Evolutionary conservation across 1,140 invertebrate species (phyloP), one percentile per base, ranked within the genome.

Genomic region (Ruditapes philippinarum): DNA sequence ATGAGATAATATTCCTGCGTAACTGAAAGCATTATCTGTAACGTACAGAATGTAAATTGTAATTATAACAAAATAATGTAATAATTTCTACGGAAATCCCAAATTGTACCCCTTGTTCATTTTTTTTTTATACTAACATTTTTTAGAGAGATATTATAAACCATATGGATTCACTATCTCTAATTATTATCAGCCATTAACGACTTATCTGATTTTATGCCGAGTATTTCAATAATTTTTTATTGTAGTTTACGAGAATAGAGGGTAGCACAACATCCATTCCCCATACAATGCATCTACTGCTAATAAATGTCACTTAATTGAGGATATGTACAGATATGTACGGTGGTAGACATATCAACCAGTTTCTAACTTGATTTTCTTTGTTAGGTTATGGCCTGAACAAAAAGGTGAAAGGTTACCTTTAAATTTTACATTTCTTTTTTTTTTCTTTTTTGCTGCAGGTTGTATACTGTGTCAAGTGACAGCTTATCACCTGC

Each of bases 181-280:
- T 85, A 85, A 85, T 73, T 85, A 85, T 85, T 12, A 73, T 85
- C 82, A 85, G 25, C 65, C 82, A 85, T 85, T 85, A 54, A 31
- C 28, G 25, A 40, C 57, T 70, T 85, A 85, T 85, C 82, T 73
- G 82, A 85, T 85, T 85, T 73, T 36, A 85, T 73, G 40, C 49
- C 14, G 42, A 73, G 70, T 31, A 54, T 85, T 70, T 49, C 40
- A 22, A 31, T n/a, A 19, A 70, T 25, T n/a, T 49, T 84, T 84
- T 84, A 84, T 84, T 84, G 81, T 84, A 42, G 38, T 68, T 84
- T 68, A 70, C 65, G 60, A 84, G 65, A 68, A 54, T n/a, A 60
- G 28, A 28, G 49, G 51, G 49, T 51, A 42, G 49, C 57, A 40
- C 36, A n/a, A 42, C 25, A n/a, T 1, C 33, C 7, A 60, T 22